These are phyloP conservation scores for Gambusia affinis DNA, from an alignment of 2,113 vertebrate genomes.

Conservation along the genomic window DNA sequence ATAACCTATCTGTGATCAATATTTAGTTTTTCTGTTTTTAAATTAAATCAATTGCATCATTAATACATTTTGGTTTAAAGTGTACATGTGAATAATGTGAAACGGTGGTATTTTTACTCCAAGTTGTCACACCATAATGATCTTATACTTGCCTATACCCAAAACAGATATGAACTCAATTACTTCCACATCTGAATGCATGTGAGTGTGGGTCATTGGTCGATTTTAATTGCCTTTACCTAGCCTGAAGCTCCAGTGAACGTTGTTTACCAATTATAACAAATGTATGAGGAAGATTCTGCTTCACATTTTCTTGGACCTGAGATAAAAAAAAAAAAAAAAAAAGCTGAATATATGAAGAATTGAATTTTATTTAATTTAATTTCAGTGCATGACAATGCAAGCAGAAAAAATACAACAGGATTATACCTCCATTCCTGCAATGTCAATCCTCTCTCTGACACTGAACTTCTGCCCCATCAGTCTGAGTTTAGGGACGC, in stretches of 20 bases:
- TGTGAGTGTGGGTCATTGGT: too few species aligned
- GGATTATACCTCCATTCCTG: constrained; percentile 90
- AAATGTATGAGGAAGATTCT: constrained; percentile 87
- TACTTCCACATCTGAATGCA: neutral
- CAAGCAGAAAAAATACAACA: neutral
- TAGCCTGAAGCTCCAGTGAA: constrained; percentile 91
- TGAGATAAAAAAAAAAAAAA: constrained; percentile 56
- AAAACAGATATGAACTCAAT: neutral
- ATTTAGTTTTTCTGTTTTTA: too few species aligned
- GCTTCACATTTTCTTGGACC: constrained; percentile 92
- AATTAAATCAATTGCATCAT: too few species aligned
- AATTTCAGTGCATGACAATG: neutral
- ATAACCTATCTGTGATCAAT: too few species aligned
- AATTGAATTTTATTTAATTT: too few species aligned
- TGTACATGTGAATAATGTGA: too few species aligned
- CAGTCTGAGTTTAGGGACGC: constrained; percentile 93
- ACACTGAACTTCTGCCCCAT: constrained; percentile 99
- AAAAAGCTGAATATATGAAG: constrained; percentile 7
- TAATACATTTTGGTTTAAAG: too few species aligned
- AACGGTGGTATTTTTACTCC: too few species aligned
- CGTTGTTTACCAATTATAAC: constrained; percentile 89
- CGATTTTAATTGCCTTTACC: constrained; percentile 71
- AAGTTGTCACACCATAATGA: too few species aligned
- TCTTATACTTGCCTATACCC: too few species aligned
- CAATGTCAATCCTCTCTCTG: constrained; percentile 94